Base-by-base conservation (phyloP, 1,140 invertebrate genomes). In the Ceratosolen fusciceps region DNA sequence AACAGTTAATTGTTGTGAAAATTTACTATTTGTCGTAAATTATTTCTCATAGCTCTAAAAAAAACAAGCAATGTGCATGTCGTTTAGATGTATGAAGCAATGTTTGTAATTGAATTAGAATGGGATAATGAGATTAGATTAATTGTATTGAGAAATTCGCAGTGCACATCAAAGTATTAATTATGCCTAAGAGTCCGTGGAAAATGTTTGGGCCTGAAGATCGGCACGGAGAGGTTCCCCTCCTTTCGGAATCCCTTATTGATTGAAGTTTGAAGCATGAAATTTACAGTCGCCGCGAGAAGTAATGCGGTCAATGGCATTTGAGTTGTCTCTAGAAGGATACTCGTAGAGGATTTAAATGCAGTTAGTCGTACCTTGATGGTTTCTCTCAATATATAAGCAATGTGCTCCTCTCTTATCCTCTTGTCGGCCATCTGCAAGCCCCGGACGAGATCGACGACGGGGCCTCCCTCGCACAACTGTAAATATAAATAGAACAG, bases 321-420 rank as follows among this genome's bases (percentile, higher is more conserved):
- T 24, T 29, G 56, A 8, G 56, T 1, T 37, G 7, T n/a, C 31
- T 9, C 14, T 21, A 1, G 31, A n/a, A n/a, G 1, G 14, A 65
- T 9, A 31, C 26, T 31, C 60, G 1, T 60, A 47, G 2, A n/a
- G n/a, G n/a, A 5, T 31, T 19, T 4, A 78, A 78, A 78, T 72
- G 68, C 68, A 56, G 68, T 74, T 80, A 75, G 29, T 7, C 82
- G 88, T 92, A 95, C 95, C 92, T 95, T 95, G 80, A 96, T 94
- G 82, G 94, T 93, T 92, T 97, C 96, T 85, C 93, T 95, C 68
- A 98, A 91, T 83, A 98, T 95, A 87, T 95, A 96, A 70, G 94
- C 95, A 80, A 98, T 96, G 84, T 98, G 94, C 85, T 95, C 94
- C 87, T 98, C 96, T 49, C 92, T 92, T 92, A 97, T 93, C 88